Evolutionary conservation across 2,797 vertebrate genomes (phyloP).

Genomic region (Galagoides demidoff): DNA sequence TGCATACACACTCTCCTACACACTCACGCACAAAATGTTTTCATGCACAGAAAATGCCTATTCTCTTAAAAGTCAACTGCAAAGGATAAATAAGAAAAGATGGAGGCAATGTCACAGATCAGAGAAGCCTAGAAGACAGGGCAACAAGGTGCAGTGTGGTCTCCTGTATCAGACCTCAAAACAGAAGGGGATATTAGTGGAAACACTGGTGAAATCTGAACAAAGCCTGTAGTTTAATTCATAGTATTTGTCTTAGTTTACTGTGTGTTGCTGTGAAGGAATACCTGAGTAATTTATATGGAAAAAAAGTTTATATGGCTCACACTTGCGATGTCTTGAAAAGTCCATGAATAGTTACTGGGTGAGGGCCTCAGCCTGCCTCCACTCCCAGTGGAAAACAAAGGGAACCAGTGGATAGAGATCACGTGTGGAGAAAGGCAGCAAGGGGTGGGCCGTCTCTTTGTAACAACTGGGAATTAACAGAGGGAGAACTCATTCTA

Average conservation of each 20-base stretch:
- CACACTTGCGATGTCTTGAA: not conserved
- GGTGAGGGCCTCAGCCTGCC: not conserved
- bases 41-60: not conserved
- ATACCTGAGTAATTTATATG: not conserved
- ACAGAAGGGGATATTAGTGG: not conserved
- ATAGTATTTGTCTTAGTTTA: not conserved
- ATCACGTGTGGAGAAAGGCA: not conserved
- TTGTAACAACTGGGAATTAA: not conserved
- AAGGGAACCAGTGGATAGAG: not conserved
- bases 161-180: not conserved
- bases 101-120: not conserved
- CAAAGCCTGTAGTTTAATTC: not conserved
- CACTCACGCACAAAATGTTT: not conserved
- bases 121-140: not conserved
- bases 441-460: not conserved
- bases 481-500: not conserved
- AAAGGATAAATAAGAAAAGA: slow-evolving; percentile 35
- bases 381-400: not conserved
- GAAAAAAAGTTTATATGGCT: not conserved
- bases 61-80: not conserved
- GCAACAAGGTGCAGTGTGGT: not conserved
- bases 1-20: not conserved
- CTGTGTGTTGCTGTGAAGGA: not conserved
- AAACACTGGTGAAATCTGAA: not conserved
- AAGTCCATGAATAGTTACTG: not conserved